Percentiles rank a stretch among this genome's conserved stretches.
Evolutionary conservation across 1,140 invertebrate genomes (phyloP).

Genomic region (Bursaphelenchus mucronatus): DNA sequence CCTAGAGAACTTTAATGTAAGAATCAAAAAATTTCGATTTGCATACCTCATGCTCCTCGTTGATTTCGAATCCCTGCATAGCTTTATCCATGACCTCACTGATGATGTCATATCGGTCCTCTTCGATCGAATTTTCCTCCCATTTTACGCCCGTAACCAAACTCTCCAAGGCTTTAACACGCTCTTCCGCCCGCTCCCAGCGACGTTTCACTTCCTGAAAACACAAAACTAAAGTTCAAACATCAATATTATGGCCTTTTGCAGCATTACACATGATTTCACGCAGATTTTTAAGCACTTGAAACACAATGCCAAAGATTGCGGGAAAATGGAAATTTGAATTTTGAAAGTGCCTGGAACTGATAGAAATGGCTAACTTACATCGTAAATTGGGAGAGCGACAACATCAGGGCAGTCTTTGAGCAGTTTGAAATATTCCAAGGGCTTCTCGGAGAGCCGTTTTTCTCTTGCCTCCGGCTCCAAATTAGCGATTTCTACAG

Average conservation of each 20-base stretch:
- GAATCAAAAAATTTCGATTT: neutral
- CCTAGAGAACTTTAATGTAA: too few relatives aligned
- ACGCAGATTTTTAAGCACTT: too few relatives aligned
- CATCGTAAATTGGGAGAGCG: constrained; percentile 26
- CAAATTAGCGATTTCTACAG: constrained; percentile 16
- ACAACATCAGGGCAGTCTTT: constrained; percentile 28
- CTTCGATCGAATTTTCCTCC: constrained; percentile 49
- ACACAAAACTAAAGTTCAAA: neutral
- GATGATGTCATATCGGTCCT: constrained; percentile 52
- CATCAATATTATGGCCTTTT: neutral
- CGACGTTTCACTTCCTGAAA: constrained; percentile 40
- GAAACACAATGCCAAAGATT: too few relatives aligned
- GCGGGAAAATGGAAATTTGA: too few relatives aligned
- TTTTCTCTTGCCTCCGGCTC: constrained; percentile 25
- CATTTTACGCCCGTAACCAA: constrained; percentile 28
- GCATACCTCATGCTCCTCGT: constrained; percentile 45
- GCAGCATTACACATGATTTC: too few relatives aligned
- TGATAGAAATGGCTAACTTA: neutral
- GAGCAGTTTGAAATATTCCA: constrained; percentile 22
- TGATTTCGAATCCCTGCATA: constrained; percentile 48
- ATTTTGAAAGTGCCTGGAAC: too few relatives aligned
- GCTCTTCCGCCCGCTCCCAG: constrained; percentile 36
- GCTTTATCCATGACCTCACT: constrained; percentile 49
- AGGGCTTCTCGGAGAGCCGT: constrained; percentile 25
- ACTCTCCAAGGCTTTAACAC: constrained; percentile 44